These are phyloP conservation scores for Lottia scabra DNA, from an alignment of 2,888 invertebrate species.

Conservation along the genomic window DNA sequence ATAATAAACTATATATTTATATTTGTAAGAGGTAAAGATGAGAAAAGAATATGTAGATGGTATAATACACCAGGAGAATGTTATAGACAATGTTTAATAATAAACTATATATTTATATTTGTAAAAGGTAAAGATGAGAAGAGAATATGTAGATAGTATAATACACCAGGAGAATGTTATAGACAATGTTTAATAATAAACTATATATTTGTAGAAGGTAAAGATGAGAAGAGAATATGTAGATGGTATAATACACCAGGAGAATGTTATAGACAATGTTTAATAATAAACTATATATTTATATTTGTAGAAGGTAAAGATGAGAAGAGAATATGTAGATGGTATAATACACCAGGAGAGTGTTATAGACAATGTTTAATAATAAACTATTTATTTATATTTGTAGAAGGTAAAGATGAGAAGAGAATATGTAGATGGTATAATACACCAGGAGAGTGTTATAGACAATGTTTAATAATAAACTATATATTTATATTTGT, in stretches of 20 bases:
- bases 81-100: too few species aligned
- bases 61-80: too few species aligned
- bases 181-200: constrained; percentile 13
- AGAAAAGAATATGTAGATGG: too few species aligned
- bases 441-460: constrained; percentile 49
- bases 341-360: constrained; percentile 43
- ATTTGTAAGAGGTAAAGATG: too few species aligned
- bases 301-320: constrained; percentile 55
- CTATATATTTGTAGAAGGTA: constrained; percentile 48
- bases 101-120: too few species aligned
- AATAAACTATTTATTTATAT: background rate
- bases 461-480: constrained; percentile 23
- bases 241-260: constrained; percentile 50
- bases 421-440: constrained; percentile 58
- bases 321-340: constrained; percentile 58
- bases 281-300: too few species aligned
- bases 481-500: too few species aligned
- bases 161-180: constrained; percentile 49
- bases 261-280: constrained; percentile 45
- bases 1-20: too few species aligned
- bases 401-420: constrained; percentile 61
- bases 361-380: constrained; percentile 45
- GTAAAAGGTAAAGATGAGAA: constrained; percentile 59
- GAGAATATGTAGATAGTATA: constrained; percentile 59
- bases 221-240: constrained; percentile 59